phyloP scores from a whole-genome alignment of 2,888 invertebrate species.

The Lasiommata megera region DNA sequence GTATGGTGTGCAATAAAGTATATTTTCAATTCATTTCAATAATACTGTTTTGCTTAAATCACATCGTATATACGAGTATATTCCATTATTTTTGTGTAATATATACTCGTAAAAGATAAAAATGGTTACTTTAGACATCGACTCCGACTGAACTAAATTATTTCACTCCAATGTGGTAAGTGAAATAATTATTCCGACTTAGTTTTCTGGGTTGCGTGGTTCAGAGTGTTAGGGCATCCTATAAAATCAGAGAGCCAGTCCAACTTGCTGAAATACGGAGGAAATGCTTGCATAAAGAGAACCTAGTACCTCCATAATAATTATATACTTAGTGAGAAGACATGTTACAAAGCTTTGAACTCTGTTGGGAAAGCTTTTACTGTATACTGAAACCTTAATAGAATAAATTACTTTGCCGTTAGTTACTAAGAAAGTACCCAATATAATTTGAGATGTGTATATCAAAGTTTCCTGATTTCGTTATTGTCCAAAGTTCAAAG shows the following conservation, averaged over 20 bases:
- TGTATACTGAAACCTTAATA: conserved; percentile 13
- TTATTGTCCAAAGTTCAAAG: conserved; percentile 10
- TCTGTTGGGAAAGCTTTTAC: conserved; percentile 16
- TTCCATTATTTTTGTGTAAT: no score
- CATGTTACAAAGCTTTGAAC: conserved; percentile 11
- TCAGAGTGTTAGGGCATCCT: not conserved
- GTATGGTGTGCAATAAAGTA: no score
- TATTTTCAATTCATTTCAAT: no score
- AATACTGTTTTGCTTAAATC: no score
- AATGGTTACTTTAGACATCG: no score
- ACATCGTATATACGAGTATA: no score
- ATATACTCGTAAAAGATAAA: no score
- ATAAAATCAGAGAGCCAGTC: conserved; percentile 5
- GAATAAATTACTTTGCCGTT: conserved; percentile 17
- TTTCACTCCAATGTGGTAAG: no score
- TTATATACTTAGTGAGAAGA: conserved; percentile 4
- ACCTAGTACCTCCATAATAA: conserved; percentile 1
- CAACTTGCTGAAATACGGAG: not conserved
- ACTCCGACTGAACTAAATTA: no score
- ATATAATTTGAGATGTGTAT: conserved; percentile 10
- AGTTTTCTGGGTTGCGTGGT: not conserved
- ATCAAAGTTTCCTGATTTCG: conserved; percentile 10
- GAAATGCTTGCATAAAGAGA: conserved; percentile 3
- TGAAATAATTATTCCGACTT: not conserved
- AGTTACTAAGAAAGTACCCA: conserved; percentile 14